These are phyloP conservation scores for Empis stercorea DNA, from an alignment of 2,888 invertebrate species.

Conservation along the genomic window DNA sequence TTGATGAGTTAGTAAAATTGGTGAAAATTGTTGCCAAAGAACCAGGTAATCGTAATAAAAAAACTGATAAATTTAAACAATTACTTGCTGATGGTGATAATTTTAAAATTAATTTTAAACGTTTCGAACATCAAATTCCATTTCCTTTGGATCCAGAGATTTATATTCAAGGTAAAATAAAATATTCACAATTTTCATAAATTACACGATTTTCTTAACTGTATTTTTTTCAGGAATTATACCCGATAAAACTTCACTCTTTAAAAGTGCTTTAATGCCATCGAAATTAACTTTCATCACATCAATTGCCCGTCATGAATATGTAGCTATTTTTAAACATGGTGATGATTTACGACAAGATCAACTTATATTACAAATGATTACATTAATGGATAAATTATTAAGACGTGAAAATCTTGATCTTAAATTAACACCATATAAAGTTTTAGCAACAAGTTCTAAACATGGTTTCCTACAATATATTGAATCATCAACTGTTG, in stretches of 20 bases:
- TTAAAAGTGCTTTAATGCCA: slow-evolving; percentile 95
- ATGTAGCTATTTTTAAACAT: slow-evolving; percentile 93
- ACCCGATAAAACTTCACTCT: slow-evolving; percentile 79
- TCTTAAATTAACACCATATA: slow-evolving; percentile 88
- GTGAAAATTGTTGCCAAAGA: slow-evolving; percentile 83
- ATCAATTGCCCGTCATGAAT: slow-evolving; percentile 53
- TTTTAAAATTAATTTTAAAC: slow-evolving; percentile 75
- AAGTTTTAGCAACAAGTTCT: slow-evolving; percentile 89
- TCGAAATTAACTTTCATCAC: slow-evolving; percentile 79
- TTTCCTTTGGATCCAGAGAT: slow-evolving; percentile 91
- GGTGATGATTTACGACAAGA: slow-evolving; percentile 97
- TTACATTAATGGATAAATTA: slow-evolving; percentile 94
- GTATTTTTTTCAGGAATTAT: slow-evolving; percentile 41
- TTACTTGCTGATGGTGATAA: slow-evolving; percentile 67
- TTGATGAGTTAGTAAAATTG: slow-evolving; percentile 77
- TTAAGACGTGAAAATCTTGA: slow-evolving; percentile 90
- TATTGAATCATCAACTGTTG: slow-evolving; percentile 83
- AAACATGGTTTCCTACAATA: slow-evolving; percentile 95
- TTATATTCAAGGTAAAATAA: slow-evolving; percentile 40
- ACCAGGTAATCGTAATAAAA: slow-evolving; percentile 81
- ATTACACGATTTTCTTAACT: no score
- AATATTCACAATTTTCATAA: no score
- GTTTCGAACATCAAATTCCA: slow-evolving; percentile 75
- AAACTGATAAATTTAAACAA: slow-evolving; percentile 78
- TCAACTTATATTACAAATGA: slow-evolving; percentile 94